Conservation (phyloP, 30 jellyfish, hydroid and myxozoan genomes). For the Cassiopea xamachana region DNA sequence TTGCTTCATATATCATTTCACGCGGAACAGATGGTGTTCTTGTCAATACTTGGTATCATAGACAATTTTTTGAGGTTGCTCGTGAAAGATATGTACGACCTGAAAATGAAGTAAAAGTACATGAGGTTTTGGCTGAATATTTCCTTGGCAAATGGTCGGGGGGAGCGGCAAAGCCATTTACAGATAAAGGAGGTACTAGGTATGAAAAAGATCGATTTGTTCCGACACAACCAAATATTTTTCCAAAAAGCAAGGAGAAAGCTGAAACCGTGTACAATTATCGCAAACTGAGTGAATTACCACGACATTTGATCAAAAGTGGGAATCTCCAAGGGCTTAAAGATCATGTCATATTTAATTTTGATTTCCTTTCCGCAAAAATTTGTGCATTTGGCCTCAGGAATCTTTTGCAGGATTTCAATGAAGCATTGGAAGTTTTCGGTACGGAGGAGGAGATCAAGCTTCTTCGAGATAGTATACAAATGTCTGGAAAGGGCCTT, state of each 20-base stretch:
- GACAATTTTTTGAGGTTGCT: constrained; percentile 91
- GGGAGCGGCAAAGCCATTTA: constrained; percentile 70
- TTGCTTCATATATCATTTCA: constrained; percentile 85
- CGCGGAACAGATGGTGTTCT: constrained; percentile 86
- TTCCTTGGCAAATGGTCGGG: constrained; percentile 90
- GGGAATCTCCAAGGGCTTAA: constrained; percentile 55
- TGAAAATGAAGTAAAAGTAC: constrained; percentile 49
- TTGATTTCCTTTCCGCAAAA: constrained; percentile 74
- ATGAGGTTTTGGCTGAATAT: constrained; percentile 71
- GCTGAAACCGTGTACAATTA: constrained; percentile 55
- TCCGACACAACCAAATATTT: constrained; percentile 82
- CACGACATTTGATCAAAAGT: constrained; percentile 76
- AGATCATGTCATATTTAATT: constrained; percentile 61
- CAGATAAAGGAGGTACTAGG: constrained; percentile 51
- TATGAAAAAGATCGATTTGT: constrained; percentile 83
- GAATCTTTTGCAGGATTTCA: constrained; percentile 70
- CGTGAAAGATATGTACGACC: constrained; percentile 72
- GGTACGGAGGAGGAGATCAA: constrained; percentile 64
- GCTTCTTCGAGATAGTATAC: constrained; percentile 70
- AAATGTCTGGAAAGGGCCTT: constrained; percentile 70
- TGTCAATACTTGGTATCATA: constrained; percentile 90
- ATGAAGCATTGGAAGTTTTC: constrained; percentile 63
- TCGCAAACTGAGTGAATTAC: constrained; percentile 85
- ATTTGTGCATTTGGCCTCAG: constrained; percentile 74
- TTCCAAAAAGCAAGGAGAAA: constrained; percentile 45